Base-by-base conservation (phyloP, 2,113 vertebrate species). In the Chloroceryle aenea region DNA sequence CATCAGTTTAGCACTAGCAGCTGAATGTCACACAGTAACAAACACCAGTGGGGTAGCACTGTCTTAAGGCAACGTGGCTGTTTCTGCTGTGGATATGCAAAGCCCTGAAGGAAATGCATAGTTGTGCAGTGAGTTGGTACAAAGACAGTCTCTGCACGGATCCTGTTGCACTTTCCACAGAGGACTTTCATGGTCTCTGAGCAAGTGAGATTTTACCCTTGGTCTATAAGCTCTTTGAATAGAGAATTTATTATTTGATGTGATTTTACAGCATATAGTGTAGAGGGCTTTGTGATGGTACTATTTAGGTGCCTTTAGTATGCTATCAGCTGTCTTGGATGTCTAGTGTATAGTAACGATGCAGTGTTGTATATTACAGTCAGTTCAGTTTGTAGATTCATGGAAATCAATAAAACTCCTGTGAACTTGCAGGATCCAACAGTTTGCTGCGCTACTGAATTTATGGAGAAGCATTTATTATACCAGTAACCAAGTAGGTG, bases 361-460 rank as follows among this genome's bases (percentile, higher is more conserved):
- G 0, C 68, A 36, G 34, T 2, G 0, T 16, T 76, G 4, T 7
- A 16, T 72, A 7, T 32, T 56, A 7, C 40, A 66, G 26, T 10
- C 71, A 52, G 45, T 27, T 52, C 29, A 7, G 29, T 43, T 47
- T 38, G 36, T 42, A 40, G 40, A 29, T 40, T 80, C 23, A 21
- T 9, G 62, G 77, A 52, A 58, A 48, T 38, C 34, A 64, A 8
- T 36, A 66, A 47, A 72, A 61, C 36, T 58, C 58, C 36, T 22
- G 66, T 36, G 32, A 72, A 26, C 16, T 23, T 86, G n/a, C 30
- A 72, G 58, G 27, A 76, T 48, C 62, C 62, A 67, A 14, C 38
- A 67, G n/a, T 42, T 73, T 87, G 34, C 32, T 77, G 48, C 36
- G 27, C n/a, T 85, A 2, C 4, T 58, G 42, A 77, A 78, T 82